Conservation (phyloP, 1,140 invertebrate species). For the Drosophila oshimai region DNA sequence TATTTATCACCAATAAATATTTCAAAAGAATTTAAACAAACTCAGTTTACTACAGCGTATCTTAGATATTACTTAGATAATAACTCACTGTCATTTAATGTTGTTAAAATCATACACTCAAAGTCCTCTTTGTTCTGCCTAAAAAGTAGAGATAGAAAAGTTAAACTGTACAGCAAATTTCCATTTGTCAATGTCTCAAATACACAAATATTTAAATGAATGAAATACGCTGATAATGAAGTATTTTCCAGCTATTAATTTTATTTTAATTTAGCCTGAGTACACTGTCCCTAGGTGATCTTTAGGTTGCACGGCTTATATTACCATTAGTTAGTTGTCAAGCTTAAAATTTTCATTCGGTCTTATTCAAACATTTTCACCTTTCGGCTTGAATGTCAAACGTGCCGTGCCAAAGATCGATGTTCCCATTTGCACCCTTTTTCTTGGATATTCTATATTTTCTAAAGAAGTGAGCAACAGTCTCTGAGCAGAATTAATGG, state of each 20-base stretch:
- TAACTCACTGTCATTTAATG: too few species aligned
- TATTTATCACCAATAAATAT: too few species aligned
- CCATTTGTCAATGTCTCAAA: background rate
- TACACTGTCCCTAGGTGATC: background rate
- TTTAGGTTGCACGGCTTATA: background rate
- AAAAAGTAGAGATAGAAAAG: background rate
- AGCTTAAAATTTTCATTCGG: background rate
- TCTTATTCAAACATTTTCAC: slow-evolving; percentile 15
- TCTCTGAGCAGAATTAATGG: background rate
- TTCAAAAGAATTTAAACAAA: too few species aligned
- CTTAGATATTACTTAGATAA: too few species aligned
- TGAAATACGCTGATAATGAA: background rate
- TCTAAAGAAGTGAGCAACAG: background rate
- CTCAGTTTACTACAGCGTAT: too few species aligned
- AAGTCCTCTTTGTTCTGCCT: too few species aligned
- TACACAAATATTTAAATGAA: background rate
- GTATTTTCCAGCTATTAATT: background rate
- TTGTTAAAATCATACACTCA: too few species aligned
- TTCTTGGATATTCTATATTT: background rate
- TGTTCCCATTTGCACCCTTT: background rate
- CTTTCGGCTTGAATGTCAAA: slow-evolving; percentile 8
- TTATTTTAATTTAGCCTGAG: background rate
- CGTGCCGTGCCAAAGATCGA: slow-evolving; percentile 13
- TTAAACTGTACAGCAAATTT: background rate
- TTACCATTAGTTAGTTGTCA: slow-evolving; percentile 5